Evolutionary conservation across 2,888 invertebrate genomes (phyloP), one percentile per base, ranked within the genome.

Genomic region (Coleophora deauratella): DNA sequence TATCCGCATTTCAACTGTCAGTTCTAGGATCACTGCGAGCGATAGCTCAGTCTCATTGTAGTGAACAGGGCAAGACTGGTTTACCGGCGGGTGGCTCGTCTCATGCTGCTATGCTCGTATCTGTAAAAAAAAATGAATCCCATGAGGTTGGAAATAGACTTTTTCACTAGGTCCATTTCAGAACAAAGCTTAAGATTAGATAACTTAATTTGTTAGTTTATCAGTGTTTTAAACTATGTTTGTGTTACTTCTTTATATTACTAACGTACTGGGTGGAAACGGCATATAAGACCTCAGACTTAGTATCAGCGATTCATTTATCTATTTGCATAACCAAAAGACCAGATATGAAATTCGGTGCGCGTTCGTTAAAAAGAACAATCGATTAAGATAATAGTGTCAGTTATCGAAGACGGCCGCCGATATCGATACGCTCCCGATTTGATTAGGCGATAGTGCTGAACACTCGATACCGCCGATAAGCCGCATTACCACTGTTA

Each of bases 301-400:
- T n/a, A n/a, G n/a, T n/a, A n/a, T n/a, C 21, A 21, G 21, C 6
- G 21, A 21, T 21, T 41, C 38, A n/a, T 11, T 38, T 40, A 50
- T 52, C 41, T 50, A 51, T 56, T 57, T 60, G 48, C 48, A 47
- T 54, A 49, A 63, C 68, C 69, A 75, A 72, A 73, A 76, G 75
- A 66, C 52, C 45, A 49, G 43, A 38, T 44, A 49, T 44, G 62
- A 60, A 54, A 41, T 33, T 33, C 55, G 55, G 62, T 68, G 61
- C 71, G 72, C 71, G 70, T 72, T 72, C 69, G 72, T 65, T 69
- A 76, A 77, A 40, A 72, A 71, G 65, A 68, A 80, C 80, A 80
- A 82, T 84, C 82, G 79, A 81, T 82, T 82, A 79, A 78, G 82
- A 84, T 81, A 79, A 74, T 72, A 70, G 64, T 64, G 67, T 66